phyloP scores from a whole-genome alignment of 1,140 invertebrate species.

The Lepidotrigona ventralis region DNA sequence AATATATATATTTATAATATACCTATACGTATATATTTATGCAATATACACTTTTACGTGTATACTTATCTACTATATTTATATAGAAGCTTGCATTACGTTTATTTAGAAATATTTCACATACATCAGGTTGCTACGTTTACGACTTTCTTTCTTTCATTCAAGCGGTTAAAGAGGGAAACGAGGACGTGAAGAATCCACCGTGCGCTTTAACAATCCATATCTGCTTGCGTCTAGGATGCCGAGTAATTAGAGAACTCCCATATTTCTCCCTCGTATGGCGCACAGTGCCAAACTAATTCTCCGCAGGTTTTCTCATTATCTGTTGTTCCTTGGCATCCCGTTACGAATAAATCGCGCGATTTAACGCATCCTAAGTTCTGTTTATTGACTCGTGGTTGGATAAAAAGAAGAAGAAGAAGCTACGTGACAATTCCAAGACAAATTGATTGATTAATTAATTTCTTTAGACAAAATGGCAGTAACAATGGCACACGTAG shows the following conservation, averaged over 20 bases:
- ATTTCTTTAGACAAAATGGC: neutral
- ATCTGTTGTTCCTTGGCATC: slow-evolving; percentile 5
- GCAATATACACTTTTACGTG: too few species aligned
- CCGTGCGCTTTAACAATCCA: neutral
- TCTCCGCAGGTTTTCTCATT: neutral
- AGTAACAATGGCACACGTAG: neutral
- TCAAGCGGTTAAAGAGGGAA: neutral
- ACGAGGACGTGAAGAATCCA: neutral
- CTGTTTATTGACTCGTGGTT: neutral
- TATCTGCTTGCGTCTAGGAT: neutral
- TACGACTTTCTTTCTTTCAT: neutral
- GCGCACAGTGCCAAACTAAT: neutral
- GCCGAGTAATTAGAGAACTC: slow-evolving; percentile 4
- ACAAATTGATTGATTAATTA: neutral
- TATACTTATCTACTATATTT: too few species aligned
- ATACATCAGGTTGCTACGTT: too few species aligned
- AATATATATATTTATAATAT: too few species aligned
- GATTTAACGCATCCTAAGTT: neutral
- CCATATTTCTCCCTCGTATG: neutral
- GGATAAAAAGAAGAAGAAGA: too few species aligned
- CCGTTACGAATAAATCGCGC: neutral
- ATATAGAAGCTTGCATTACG: too few species aligned
- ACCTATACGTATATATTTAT: too few species aligned
- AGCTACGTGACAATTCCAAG: too few species aligned
- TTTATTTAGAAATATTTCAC: too few species aligned